Evolutionary conservation across 2,797 vertebrate species (phyloP).

Genomic region (Protonibea diacanthus): DNA sequence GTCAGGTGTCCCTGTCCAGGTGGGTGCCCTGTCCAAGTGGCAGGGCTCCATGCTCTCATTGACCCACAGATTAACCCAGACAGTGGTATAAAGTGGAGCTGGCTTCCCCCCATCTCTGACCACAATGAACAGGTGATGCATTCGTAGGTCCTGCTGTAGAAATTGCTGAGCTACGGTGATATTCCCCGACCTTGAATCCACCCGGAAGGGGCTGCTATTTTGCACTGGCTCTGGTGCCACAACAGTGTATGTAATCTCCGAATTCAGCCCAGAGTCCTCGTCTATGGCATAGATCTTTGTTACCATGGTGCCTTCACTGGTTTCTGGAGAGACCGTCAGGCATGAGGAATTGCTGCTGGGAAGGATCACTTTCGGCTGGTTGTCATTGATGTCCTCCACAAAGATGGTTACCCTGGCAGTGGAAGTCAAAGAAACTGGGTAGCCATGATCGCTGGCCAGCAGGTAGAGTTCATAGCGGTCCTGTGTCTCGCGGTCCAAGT

Average conservation of each 20-base stretch:
- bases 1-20: slow-evolving; percentile 63
- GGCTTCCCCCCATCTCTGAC: slow-evolving; percentile 85
- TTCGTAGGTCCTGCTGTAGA: slow-evolving; percentile 74
- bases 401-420: slow-evolving; percentile 83
- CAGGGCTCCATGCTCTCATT: slow-evolving; percentile 82
- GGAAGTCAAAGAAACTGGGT: slow-evolving; percentile 76
- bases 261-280: slow-evolving; percentile 85
- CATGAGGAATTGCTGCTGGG: slow-evolving; percentile 87
- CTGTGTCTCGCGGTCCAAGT: slow-evolving; percentile 83
- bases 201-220: slow-evolving; percentile 76
- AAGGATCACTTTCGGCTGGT: slow-evolving; percentile 85
- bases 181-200: slow-evolving; percentile 84
- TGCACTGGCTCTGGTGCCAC: slow-evolving; percentile 57
- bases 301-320: slow-evolving; percentile 76
- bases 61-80: slow-evolving; percentile 87
- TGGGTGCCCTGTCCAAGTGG: slow-evolving; percentile 75
- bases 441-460: slow-evolving; percentile 81
- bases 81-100: slow-evolving; percentile 82
- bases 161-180: slow-evolving; percentile 81
- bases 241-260: slow-evolving; percentile 84
- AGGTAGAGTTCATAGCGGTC: slow-evolving; percentile 83
- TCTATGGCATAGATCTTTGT: slow-evolving; percentile 86
- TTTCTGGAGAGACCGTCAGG: slow-evolving; percentile 78
- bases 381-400: slow-evolving; percentile 89
- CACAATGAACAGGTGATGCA: slow-evolving; percentile 85